Evolutionary conservation across 1,140 invertebrate genomes (phyloP).

Genomic region (Colletes latitarsis): DNA sequence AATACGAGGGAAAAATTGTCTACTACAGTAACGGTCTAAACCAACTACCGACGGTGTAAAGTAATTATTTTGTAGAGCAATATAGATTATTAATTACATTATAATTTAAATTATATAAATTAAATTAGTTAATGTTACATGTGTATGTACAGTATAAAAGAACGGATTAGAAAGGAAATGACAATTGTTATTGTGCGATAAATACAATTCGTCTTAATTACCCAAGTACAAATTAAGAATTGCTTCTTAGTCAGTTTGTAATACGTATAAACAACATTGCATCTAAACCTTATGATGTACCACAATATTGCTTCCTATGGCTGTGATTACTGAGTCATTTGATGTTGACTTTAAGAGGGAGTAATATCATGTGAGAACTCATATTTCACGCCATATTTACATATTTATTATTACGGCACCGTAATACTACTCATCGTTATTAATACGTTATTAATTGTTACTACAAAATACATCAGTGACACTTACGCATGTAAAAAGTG

Average conservation of each 20-base stretch:
- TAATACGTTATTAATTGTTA: conserved; percentile 34
- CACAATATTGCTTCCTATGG: conserved; percentile 68
- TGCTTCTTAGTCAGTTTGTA: conserved; percentile 66
- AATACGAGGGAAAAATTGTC: conserved; percentile 11
- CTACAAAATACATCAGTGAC: conserved; percentile 20
- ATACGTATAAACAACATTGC: conserved; percentile 53
- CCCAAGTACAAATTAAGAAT: conserved; percentile 63
- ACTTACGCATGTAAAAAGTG: conserved; percentile 28
- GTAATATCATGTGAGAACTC: conserved; percentile 79
- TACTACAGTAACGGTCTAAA: conserved; percentile 26
- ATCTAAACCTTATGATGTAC: conserved; percentile 56
- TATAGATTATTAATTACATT: conserved; percentile 42
- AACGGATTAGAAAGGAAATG: conserved; percentile 34
- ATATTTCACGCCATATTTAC: conserved; percentile 77
- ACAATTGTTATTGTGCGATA: conserved; percentile 55
- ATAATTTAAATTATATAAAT: too few relatives aligned
- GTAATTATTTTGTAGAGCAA: conserved; percentile 56
- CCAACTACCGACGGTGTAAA: conserved; percentile 37
- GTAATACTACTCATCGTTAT: conserved; percentile 52
- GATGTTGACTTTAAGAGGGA: conserved; percentile 80
- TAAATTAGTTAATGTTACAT: conserved; percentile 49
- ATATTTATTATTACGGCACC: conserved; percentile 68
- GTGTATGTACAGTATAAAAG: conserved; percentile 58
- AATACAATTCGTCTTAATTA: conserved; percentile 62
- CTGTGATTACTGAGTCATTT: conserved; percentile 79